Conservation (phyloP, 2,888 invertebrate genomes). For the Cheilosia urbana region DNA sequence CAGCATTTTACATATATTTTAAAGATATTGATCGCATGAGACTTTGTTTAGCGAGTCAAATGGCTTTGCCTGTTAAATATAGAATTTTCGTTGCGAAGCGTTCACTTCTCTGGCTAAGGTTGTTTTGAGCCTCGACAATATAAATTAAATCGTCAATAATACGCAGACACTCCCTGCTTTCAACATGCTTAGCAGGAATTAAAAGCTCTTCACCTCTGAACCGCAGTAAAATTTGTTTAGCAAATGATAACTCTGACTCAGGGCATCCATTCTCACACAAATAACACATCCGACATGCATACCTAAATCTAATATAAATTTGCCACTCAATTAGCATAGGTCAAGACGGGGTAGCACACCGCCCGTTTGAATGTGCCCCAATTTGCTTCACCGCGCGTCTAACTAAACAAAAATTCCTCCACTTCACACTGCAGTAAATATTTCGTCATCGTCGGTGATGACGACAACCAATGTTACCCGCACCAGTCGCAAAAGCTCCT, state of each 20-base stretch:
- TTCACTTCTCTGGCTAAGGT: too few species aligned
- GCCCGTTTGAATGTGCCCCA: slow-evolving; percentile 31
- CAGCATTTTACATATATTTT: too few species aligned
- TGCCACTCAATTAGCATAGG: slow-evolving; percentile 48
- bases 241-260: not conserved
- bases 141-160: too few species aligned
- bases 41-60: too few species aligned
- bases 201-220: not conserved
- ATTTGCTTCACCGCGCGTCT: slow-evolving; percentile 22
- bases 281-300: slow-evolving; percentile 13
- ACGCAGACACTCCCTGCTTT: too few species aligned
- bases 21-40: too few species aligned
- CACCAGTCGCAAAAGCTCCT: not conserved
- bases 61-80: too few species aligned
- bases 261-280: not conserved
- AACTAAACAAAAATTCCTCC: not conserved
- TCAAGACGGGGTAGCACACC: slow-evolving; percentile 37
- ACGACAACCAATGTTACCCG: not conserved
- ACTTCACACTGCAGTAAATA: slow-evolving; percentile 41
- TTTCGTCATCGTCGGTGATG: slow-evolving; percentile 31
- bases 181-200: too few species aligned
- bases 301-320: not conserved
- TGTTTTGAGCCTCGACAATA: too few species aligned
- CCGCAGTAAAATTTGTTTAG: not conserved
- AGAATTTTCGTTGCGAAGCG: too few species aligned